Conservation (phyloP, 2,797 vertebrate genomes). For the Xenopus petersii region DNA sequence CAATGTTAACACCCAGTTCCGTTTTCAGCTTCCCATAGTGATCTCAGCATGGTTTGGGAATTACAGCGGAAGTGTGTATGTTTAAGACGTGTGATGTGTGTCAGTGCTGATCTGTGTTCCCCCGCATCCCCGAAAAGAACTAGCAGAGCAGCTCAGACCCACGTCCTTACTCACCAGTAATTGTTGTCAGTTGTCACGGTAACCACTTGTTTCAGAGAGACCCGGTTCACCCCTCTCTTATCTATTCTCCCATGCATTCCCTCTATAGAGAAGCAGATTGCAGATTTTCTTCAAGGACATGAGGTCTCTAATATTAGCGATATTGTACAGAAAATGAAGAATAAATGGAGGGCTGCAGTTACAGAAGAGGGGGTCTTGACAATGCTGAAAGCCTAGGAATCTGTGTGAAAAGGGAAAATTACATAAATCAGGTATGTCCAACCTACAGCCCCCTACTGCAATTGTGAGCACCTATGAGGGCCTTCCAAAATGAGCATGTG, state of each 20-base stretch:
- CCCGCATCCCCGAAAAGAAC: slow-evolving; percentile 40
- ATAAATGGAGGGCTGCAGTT: background rate
- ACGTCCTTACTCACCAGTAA: slow-evolving; percentile 48
- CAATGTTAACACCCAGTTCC: slow-evolving; percentile 7
- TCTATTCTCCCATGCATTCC: slow-evolving; percentile 1
- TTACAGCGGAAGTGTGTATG: slow-evolving; percentile 30
- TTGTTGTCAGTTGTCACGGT: slow-evolving; percentile 46
- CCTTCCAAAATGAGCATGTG: no score
- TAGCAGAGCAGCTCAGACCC: slow-evolving; percentile 35
- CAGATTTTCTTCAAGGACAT: slow-evolving; percentile 2
- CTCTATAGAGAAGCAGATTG: slow-evolving; percentile 7
- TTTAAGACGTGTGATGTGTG: slow-evolving; percentile 38
- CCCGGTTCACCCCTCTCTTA: slow-evolving; percentile 28
- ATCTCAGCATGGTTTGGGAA: slow-evolving; percentile 15
- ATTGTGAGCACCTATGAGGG: no score
- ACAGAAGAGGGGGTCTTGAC: no score
- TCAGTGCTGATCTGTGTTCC: slow-evolving; percentile 40
- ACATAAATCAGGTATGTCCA: background rate
- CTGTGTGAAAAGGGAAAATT: background rate
- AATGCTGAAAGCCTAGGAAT: no score
- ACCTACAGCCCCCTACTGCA: no score
- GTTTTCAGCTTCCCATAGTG: slow-evolving; percentile 13
- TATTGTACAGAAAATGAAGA: background rate
- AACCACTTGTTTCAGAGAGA: slow-evolving; percentile 42
- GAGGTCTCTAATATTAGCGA: background rate